phyloP scores from a whole-genome alignment of 92 coral and sea anemone species.

The Zoanthus solanderi region DNA sequence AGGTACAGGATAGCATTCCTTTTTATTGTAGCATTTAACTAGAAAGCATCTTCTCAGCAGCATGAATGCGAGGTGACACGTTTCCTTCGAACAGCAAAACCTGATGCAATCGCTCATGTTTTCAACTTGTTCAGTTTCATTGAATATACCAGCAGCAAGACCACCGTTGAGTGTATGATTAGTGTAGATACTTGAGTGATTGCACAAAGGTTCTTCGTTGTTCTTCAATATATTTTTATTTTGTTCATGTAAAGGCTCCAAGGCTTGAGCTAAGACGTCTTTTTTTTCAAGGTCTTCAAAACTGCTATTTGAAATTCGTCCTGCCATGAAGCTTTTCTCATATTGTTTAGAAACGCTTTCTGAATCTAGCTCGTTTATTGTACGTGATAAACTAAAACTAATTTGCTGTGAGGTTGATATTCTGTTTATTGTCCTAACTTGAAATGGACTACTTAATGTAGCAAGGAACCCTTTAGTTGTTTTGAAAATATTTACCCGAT shows the following conservation, averaged over 20 bases:
- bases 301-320: background rate
- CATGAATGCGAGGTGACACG: constrained; percentile 86
- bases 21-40: constrained; percentile 73
- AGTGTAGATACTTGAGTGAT: constrained; percentile 63
- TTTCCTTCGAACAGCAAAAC: constrained; percentile 66
- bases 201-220: constrained; percentile 49
- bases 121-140: constrained; percentile 55
- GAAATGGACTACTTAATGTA: background rate
- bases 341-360: background rate
- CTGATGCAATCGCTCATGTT: constrained; percentile 72
- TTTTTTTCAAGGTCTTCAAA: constrained; percentile 30
- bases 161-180: constrained; percentile 84
- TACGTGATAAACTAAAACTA: background rate
- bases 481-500: background rate
- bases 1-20: constrained; percentile 78
- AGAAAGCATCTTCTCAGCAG: constrained; percentile 80
- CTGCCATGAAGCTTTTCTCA: background rate
- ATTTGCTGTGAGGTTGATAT: background rate
- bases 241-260: constrained; percentile 61
- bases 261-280: constrained; percentile 50
- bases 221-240: constrained; percentile 41
- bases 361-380: background rate
- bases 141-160: constrained; percentile 70
- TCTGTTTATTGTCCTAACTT: background rate
- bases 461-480: background rate